Base-by-base conservation (phyloP, 2,888 invertebrate species). In the Leptura quadrifasciata region DNA sequence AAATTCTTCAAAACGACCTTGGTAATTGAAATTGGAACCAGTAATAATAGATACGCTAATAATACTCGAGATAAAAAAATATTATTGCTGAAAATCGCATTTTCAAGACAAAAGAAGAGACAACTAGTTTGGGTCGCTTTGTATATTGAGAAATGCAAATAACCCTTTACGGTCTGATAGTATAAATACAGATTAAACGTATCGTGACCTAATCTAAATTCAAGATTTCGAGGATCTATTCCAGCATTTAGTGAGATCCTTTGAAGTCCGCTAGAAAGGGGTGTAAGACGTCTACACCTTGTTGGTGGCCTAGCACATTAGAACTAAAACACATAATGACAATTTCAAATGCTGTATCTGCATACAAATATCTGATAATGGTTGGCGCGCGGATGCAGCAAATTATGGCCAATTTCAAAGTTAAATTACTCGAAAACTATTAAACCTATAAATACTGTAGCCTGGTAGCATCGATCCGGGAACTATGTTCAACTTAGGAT, bases 291-390 rank as follows among this genome's bases (percentile, higher is more conserved):
- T 24, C 65, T 39, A 65, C 35, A 21, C 27, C 69, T 58, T 69
- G 58, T 69, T 57, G 31, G 57, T 57, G 5, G 8, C 31, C 35
- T 58, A 69, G 20, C 21, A 20, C n/a, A 21, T 20, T 21, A 21
- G n/a, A 35, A 58, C 69, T 58, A 69, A 69, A 69, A 21, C 47
- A 64, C 70, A 61, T 85, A 85, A 86, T 84, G 85, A 82, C 83
- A 84, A 85, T 83, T 84, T 81, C 82, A 82, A 83, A 84, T 82
- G 79, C 76, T 76, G 80, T 79, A 84, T 85, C 83, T 83, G 86
- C 86, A 86, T 86, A 85, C 85, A 84, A 86, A 86, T 84, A 83
- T 83, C 83, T 84, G 82, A 85, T 85, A 86, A 84, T 82, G 79
- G 76, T 75, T 72, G 79, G 74, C 55, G 70, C 80, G 75, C 84